phyloP scores from a whole-genome alignment of 23 tunicate genomes.

The Aplidium turbinatum region DNA sequence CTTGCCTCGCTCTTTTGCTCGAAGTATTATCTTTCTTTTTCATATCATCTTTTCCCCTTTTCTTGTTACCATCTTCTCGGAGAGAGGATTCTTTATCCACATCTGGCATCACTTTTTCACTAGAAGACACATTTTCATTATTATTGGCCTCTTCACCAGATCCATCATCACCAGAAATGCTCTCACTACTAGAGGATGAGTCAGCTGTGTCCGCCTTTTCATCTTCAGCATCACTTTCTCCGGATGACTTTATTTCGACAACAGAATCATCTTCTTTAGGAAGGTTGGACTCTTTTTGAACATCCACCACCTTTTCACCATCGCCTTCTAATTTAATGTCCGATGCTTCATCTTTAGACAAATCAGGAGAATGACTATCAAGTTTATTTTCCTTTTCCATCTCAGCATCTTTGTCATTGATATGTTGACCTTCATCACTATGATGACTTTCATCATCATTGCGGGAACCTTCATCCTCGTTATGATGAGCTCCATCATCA shows the following conservation, averaged over 20 bases:
- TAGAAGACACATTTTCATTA: not conserved
- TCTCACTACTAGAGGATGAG: not conserved
- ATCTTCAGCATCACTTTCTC: not conserved
- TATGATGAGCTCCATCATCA: too few relatives aligned
- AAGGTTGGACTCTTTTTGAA: not conserved
- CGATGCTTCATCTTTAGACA: not conserved
- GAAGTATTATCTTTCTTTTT: not conserved
- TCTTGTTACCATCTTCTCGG: not conserved
- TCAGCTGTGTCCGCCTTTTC: not conserved
- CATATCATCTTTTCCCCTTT: not conserved
- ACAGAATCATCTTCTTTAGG: not conserved
- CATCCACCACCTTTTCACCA: constrained; percentile 1
- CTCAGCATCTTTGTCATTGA: not conserved
- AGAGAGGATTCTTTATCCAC: constrained; percentile 12
- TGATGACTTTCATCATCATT: not conserved
- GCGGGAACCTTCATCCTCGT: too few relatives aligned
- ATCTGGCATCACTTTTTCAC: constrained; percentile 1
- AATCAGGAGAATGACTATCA: too few relatives aligned
- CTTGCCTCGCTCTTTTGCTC: too few relatives aligned
- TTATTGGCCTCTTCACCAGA: not conserved
- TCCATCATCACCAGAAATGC: not conserved
- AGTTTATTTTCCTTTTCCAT: too few relatives aligned
- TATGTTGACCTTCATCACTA: not conserved
- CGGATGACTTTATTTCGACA: not conserved
- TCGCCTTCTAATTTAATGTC: not conserved